A percentile compares a stretch with the other conserved stretches of the same genome.
Conservation (phyloP, 2,888 invertebrate genomes). For the Orthonychiurus folsomi region DNA sequence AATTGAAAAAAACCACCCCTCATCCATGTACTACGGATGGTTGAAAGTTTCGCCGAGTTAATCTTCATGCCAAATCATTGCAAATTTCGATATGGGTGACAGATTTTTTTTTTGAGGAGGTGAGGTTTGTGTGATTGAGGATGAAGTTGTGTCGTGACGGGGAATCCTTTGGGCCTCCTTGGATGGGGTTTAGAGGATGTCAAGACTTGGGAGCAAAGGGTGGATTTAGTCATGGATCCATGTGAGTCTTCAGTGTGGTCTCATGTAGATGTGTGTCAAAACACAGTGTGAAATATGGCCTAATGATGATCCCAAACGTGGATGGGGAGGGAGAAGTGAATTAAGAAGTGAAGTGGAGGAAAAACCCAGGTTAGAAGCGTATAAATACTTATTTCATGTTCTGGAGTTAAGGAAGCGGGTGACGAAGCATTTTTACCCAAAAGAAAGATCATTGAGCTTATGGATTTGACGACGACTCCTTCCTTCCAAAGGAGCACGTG, state of each 20-base stretch:
- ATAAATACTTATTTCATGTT: too few relatives aligned
- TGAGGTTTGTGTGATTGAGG: too few relatives aligned
- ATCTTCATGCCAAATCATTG: not conserved
- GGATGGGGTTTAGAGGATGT: not conserved
- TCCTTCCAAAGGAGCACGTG: too few relatives aligned
- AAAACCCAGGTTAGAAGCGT: too few relatives aligned
- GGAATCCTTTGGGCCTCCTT: too few relatives aligned
- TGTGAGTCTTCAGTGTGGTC: constrained; percentile 22
- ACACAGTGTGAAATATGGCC: constrained; percentile 38
- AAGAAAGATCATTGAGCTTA: constrained; percentile 1
- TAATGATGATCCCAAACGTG: constrained; percentile 35
- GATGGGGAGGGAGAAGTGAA: not conserved
- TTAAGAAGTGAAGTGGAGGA: not conserved
- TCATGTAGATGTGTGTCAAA: constrained; percentile 31
- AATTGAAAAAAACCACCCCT: too few relatives aligned
- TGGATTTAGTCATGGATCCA: not conserved
- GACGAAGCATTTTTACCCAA: not conserved
- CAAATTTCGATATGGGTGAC: not conserved
- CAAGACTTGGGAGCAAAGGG: not conserved
- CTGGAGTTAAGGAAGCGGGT: not conserved
- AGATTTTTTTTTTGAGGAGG: too few relatives aligned
- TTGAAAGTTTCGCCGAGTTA: too few relatives aligned
- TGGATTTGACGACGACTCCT: too few relatives aligned
- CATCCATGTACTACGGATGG: too few relatives aligned
- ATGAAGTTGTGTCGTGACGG: too few relatives aligned